These are phyloP conservation scores for Callorhinus ursinus DNA, from an alignment of 2,113 vertebrate species.

Conservation along the genomic window DNA sequence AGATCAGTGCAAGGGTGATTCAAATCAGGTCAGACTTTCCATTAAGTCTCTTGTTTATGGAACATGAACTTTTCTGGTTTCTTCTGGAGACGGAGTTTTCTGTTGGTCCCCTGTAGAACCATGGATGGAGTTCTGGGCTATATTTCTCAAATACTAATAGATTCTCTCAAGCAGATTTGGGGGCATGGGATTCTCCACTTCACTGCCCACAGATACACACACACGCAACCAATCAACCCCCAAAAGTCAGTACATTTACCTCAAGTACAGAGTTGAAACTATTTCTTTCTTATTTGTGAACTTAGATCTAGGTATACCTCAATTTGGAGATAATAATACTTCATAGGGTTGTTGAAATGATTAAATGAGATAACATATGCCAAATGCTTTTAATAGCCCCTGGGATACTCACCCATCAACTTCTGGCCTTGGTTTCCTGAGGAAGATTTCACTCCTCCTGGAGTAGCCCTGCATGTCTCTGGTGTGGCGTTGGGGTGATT, in stretches of 20 bases:
- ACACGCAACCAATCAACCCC: neutral
- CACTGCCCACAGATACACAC: neutral
- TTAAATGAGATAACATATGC: neutral
- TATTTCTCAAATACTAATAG: neutral
- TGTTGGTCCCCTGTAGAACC: neutral
- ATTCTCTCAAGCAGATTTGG: neutral
- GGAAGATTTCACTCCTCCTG: neutral
- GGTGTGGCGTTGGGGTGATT: no score
- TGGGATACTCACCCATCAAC: neutral
- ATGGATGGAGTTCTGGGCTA: neutral
- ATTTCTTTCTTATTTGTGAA: conserved; percentile 7
- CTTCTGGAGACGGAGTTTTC: neutral
- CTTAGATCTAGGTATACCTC: neutral
- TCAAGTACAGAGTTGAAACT: neutral
- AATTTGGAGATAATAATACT: neutral
- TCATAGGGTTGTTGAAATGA: neutral
- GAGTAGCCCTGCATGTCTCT: neutral
- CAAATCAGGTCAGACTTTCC: neutral
- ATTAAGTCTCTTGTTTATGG: neutral
- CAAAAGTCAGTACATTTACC: neutral
- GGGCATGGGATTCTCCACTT: neutral
- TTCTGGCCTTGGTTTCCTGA: neutral
- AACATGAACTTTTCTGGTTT: neutral
- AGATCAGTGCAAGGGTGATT: neutral
- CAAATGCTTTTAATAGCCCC: neutral